Evolutionary conservation across 2,888 invertebrate genomes (phyloP).

Genomic region (Tetramorium bicarinatum): DNA sequence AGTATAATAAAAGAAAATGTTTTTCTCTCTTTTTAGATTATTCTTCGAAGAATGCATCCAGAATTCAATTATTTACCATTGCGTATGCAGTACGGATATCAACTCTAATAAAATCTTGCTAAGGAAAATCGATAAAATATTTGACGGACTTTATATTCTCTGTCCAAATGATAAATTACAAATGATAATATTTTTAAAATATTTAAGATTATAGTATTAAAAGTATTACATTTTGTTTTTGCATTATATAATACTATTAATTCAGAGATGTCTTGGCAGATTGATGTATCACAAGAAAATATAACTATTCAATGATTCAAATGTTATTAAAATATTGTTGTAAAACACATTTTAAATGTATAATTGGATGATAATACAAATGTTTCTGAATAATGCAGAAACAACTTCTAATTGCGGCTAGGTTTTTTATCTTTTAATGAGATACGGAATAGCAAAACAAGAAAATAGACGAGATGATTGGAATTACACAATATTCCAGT

Average conservation of each 20-base stretch:
- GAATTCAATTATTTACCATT: not conserved
- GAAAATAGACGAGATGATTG: slow-evolving; percentile 15
- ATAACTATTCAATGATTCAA: slow-evolving; percentile 5
- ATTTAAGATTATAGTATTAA: not conserved
- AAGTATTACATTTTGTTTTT: not conserved
- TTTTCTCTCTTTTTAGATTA: not conserved
- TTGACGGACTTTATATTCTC: not conserved
- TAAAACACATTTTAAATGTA: not conserved
- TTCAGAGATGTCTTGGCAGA: not conserved
- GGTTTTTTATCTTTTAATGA: not conserved
- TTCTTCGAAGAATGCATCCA: not conserved
- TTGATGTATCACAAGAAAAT: not conserved
- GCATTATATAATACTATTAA: not conserved
- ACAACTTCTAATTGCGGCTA: not conserved
- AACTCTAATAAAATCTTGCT: not conserved
- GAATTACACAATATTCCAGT: slow-evolving; percentile 78
- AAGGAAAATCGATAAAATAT: not conserved
- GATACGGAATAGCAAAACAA: slow-evolving; percentile 5
- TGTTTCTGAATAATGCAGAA: not conserved
- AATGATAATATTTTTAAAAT: slow-evolving; percentile 1
- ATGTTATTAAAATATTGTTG: not conserved
- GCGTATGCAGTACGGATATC: not conserved
- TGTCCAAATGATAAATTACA: not conserved
- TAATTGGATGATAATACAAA: not conserved
- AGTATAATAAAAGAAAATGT: not conserved